Conservation (phyloP, 2,113 vertebrate genomes). For the Zapus hudsonius region DNA sequence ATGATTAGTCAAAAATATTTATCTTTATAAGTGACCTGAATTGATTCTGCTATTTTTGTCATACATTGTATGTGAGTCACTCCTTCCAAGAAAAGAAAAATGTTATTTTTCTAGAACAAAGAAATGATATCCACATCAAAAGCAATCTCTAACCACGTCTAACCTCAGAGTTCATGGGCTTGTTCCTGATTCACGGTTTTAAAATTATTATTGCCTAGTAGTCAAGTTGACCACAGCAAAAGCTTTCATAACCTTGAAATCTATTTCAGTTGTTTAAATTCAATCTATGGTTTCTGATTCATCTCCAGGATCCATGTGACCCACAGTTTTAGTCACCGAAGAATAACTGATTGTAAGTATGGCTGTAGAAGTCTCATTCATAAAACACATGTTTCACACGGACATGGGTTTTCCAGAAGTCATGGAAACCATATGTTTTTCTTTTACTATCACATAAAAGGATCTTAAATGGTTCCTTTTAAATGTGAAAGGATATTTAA, state of each 20-base stretch:
- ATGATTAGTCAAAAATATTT: not conserved
- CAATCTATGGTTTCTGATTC: not conserved
- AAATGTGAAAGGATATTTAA: constrained; percentile 70
- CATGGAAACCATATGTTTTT: constrained; percentile 70
- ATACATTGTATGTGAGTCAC: not conserved
- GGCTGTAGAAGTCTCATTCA: constrained; percentile 50
- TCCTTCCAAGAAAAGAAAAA: not conserved
- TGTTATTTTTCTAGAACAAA: not conserved
- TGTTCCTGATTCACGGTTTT: not conserved
- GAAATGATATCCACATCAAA: not conserved
- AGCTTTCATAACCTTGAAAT: not conserved
- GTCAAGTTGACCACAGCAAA: not conserved
- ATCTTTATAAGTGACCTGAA: not conserved
- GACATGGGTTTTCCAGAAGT: constrained; percentile 58
- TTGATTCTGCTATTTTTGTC: not conserved
- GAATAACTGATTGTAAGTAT: not conserved
- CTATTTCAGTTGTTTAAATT: constrained; percentile 19
- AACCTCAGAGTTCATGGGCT: not conserved
- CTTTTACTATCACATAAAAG: constrained; percentile 62
- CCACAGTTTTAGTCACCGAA: not conserved
- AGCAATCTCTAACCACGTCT: not conserved
- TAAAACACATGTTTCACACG: constrained; percentile 61
- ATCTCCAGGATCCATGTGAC: not conserved
- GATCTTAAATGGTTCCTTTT: not conserved
- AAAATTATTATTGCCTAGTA: not conserved